Percentiles rank a stretch among this genome's conserved stretches.
Conservation (phyloP, 2,113 vertebrate genomes). For the Miniopterus natalensis region DNA sequence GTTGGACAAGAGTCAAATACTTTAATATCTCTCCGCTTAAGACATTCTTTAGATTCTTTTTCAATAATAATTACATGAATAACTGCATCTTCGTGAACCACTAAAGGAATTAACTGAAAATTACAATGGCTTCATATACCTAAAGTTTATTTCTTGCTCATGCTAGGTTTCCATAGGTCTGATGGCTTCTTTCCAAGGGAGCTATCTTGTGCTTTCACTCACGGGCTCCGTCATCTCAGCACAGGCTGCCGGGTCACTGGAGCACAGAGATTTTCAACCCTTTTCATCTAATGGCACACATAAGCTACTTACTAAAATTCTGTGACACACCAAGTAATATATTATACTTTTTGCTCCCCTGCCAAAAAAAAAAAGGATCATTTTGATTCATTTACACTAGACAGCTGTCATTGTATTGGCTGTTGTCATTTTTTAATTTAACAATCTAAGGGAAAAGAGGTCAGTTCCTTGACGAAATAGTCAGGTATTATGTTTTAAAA, state of each 20-base stretch:
- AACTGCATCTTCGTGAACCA: neutral
- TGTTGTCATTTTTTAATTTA: no score
- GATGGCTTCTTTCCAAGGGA: neutral
- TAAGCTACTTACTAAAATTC: neutral
- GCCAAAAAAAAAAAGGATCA: no score
- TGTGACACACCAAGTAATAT: neutral
- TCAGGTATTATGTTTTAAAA: neutral
- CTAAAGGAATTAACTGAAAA: neutral
- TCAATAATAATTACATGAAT: constrained; percentile 1
- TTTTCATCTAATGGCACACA: neutral
- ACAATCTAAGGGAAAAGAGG: neutral
- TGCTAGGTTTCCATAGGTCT: neutral
- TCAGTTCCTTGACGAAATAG: neutral
- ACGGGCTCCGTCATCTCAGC: neutral
- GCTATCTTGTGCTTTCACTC: neutral
- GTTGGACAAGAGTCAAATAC: neutral
- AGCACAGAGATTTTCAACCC: neutral
- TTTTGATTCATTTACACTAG: no score
- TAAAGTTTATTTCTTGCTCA: constrained; percentile 10
- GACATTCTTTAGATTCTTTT: constrained; percentile 28
- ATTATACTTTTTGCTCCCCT: neutral
- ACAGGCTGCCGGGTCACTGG: neutral
- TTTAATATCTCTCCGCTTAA: constrained; percentile 21
- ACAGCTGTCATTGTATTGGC: no score
- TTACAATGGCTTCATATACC: neutral